These are phyloP conservation scores for Merluccius polli DNA, from an alignment of 2,797 vertebrate genomes.

Conservation along the genomic window DNA sequence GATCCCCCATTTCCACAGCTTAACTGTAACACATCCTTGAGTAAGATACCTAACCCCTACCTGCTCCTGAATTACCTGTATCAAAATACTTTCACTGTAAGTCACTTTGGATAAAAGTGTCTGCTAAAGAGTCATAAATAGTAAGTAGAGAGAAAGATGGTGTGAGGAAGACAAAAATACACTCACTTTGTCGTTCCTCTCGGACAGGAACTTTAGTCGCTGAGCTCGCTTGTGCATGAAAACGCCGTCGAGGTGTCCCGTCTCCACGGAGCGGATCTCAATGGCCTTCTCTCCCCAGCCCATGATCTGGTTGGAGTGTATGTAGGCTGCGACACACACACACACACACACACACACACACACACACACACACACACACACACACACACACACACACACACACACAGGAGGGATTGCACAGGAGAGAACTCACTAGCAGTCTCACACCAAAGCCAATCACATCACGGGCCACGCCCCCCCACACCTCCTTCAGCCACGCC, in stretches of 20 bases:
- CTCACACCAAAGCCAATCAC: slow-evolving; percentile 54
- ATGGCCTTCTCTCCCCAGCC: slow-evolving; percentile 99
- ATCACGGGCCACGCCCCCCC: background rate
- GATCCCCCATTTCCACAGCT: no score
- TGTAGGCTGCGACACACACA: slow-evolving; percentile 85
- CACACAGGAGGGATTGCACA: slow-evolving; percentile 46
- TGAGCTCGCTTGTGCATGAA: slow-evolving; percentile 99
- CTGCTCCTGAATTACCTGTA: no score
- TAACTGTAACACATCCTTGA: no score
- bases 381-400: slow-evolving; percentile 2
- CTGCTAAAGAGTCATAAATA: background rate
- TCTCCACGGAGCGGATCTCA: slow-evolving; percentile 99
- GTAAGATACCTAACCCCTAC: no score
- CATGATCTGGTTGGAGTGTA: slow-evolving; percentile 99
- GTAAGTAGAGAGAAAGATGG: background rate
- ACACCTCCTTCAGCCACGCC: slow-evolving; percentile 48
- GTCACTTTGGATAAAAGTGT: no score
- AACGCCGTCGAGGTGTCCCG: slow-evolving; percentile 98
- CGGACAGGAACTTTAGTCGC: slow-evolving; percentile 98
- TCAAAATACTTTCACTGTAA: no score
- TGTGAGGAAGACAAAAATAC: background rate
- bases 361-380: background rate
- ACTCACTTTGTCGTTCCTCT: slow-evolving; percentile 97
- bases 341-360: slow-evolving; percentile 1
- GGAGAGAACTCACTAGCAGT: slow-evolving; percentile 53